Percentiles rank a stretch among this genome's conserved stretches.
Conservation (phyloP, 2,888 invertebrate genomes). For the Pharmacophagus antenor region DNA sequence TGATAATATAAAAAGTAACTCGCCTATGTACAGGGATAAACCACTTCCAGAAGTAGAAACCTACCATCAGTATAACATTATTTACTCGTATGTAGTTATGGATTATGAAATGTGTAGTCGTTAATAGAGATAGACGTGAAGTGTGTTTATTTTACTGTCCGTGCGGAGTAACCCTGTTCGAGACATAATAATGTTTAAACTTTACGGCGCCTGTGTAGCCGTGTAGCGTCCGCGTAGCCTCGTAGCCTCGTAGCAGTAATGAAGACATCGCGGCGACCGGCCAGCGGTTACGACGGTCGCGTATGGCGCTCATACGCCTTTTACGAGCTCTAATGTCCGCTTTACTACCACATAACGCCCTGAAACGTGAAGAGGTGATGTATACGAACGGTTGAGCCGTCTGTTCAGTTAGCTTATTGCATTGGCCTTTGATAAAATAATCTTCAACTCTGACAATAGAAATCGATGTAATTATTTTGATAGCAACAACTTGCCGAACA, state of each 20-base stretch:
- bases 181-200: slow-evolving; percentile 17
- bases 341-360: slow-evolving; percentile 17
- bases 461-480: too few species aligned
- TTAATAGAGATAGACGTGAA: not conserved
- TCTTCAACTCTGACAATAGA: not conserved
- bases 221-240: not conserved
- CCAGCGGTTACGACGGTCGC: slow-evolving; percentile 11
- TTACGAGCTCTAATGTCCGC: slow-evolving; percentile 18
- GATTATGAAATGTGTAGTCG: not conserved
- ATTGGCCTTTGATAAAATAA: not conserved
- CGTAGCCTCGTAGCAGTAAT: slow-evolving; percentile 5
- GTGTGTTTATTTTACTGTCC: not conserved
- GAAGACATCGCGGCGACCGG: slow-evolving; percentile 19
- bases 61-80: not conserved
- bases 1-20: too few species aligned
- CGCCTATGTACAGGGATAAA: too few species aligned
- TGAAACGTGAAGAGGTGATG: slow-evolving; percentile 4
- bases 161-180: slow-evolving; percentile 12
- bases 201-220: slow-evolving; percentile 17
- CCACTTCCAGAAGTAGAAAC: too few species aligned
- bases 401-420: not conserved
- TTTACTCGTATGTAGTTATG: not conserved
- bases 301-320: slow-evolving; percentile 10
- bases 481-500: too few species aligned
- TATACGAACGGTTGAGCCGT: not conserved